Conservation (phyloP, 2,113 vertebrate genomes). For the Nothoprocta perdicaria region DNA sequence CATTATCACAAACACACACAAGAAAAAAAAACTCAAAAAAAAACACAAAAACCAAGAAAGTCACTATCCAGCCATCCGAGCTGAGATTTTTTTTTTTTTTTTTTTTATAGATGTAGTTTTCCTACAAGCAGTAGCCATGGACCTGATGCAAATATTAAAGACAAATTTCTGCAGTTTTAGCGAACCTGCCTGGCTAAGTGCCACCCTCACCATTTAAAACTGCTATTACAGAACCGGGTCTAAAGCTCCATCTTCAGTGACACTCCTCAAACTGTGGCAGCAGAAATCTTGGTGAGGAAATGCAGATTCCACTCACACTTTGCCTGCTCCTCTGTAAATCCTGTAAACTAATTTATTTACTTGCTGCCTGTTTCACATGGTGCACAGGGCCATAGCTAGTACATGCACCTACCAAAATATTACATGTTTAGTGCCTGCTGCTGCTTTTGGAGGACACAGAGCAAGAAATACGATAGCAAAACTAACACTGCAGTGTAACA, state of each 20-base stretch:
- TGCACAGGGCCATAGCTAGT: neutral
- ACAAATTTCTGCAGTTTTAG: neutral
- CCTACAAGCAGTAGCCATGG: neutral
- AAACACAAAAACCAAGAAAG: neutral
- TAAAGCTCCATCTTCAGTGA: neutral
- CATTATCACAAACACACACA: neutral
- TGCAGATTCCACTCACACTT: conserved; percentile 12
- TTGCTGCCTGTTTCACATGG: conserved; percentile 48
- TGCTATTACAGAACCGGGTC: rapidly evolving
- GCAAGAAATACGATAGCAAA: neutral
- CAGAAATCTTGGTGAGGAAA: neutral
- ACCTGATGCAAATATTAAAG: neutral
- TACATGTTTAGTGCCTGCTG: conserved; percentile 5
- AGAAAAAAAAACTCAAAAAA: neutral
- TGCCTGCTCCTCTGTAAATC: conserved; percentile 5
- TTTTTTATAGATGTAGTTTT: neutral
- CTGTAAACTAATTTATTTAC: conserved; percentile 55
- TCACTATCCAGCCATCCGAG: neutral
- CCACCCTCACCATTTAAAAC: neutral
- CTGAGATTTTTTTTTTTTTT: neutral
- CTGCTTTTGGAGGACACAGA: neutral
- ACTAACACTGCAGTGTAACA: neutral
- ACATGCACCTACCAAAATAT: conserved; percentile 14
- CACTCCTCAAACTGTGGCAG: neutral
- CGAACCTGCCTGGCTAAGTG: neutral